Conservation (phyloP, 2,888 invertebrate genomes). For the Rhimphoctona megacephalus region DNA sequence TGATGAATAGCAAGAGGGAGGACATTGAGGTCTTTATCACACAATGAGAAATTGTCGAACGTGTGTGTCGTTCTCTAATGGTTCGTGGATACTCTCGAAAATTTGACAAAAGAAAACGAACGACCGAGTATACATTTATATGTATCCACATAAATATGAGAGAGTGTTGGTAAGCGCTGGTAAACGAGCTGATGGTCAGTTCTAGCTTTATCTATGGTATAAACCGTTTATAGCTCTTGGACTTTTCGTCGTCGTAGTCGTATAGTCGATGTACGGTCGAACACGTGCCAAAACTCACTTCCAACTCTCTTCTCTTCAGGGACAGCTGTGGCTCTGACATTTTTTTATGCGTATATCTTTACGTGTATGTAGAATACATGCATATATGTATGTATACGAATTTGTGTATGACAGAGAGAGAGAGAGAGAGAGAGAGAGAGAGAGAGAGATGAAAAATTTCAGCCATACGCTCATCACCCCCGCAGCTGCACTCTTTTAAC, state of each 20-base stretch:
- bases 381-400: neutral
- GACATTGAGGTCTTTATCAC: slow-evolving; percentile 75
- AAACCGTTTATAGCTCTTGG: slow-evolving; percentile 43
- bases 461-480: slow-evolving; percentile 49
- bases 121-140: neutral
- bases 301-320: slow-evolving; percentile 15
- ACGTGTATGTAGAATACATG: slow-evolving; percentile 1
- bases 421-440: slow-evolving; percentile 32
- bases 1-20: slow-evolving; percentile 70
- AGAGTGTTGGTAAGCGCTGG: neutral
- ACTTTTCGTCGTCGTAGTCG: slow-evolving; percentile 31
- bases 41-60: slow-evolving; percentile 77
- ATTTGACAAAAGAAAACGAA: slow-evolving; percentile 54
- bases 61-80: slow-evolving; percentile 76
- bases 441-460: slow-evolving; percentile 53
- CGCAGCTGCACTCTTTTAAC: slow-evolving; percentile 72
- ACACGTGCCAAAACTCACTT: slow-evolving; percentile 52
- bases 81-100: slow-evolving; percentile 72
- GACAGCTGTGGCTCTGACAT: slow-evolving; percentile 57
- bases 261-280: slow-evolving; percentile 43
- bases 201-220: slow-evolving; percentile 48
- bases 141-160: neutral
- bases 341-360: slow-evolving; percentile 27
- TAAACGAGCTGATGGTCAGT: slow-evolving; percentile 58
- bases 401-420: neutral